Evolutionary conservation across 2,888 invertebrate species (phyloP).

Genomic region (Amiota communis): DNA sequence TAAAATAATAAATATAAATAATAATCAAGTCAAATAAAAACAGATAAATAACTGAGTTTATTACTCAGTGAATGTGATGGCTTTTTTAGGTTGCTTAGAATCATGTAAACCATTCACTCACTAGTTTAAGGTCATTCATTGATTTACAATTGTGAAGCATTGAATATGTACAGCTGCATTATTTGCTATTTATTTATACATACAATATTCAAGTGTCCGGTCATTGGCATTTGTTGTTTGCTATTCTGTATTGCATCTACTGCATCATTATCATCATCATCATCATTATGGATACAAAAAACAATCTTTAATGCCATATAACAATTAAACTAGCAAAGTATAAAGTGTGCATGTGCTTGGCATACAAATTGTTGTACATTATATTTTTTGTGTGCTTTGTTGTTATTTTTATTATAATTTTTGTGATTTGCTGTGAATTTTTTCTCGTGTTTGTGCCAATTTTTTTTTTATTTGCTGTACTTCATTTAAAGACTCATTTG

Average conservation of each 20-base stretch:
- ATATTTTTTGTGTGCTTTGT: background rate
- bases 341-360: background rate
- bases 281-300: no score
- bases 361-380: slow-evolving; percentile 14
- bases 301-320: background rate
- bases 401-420: background rate
- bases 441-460: slow-evolving; percentile 8
- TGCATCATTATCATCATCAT: no score
- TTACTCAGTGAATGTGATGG: no score
- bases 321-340: background rate
- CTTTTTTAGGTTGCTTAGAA: no score
- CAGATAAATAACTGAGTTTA: no score
- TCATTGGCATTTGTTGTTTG: slow-evolving; percentile 23
- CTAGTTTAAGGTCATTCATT: slow-evolving; percentile 7
- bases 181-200: no score
- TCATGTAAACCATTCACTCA: background rate
- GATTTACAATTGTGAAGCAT: background rate
- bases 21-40: no score
- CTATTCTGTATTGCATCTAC: background rate
- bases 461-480: background rate
- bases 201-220: slow-evolving; percentile 1
- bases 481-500: background rate
- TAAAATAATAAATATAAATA: no score
- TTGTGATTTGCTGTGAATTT: background rate
- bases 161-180: background rate